phyloP scores from a whole-genome alignment of 2,797 vertebrate genomes.

The Phrynocephalus guinanensis region DNA sequence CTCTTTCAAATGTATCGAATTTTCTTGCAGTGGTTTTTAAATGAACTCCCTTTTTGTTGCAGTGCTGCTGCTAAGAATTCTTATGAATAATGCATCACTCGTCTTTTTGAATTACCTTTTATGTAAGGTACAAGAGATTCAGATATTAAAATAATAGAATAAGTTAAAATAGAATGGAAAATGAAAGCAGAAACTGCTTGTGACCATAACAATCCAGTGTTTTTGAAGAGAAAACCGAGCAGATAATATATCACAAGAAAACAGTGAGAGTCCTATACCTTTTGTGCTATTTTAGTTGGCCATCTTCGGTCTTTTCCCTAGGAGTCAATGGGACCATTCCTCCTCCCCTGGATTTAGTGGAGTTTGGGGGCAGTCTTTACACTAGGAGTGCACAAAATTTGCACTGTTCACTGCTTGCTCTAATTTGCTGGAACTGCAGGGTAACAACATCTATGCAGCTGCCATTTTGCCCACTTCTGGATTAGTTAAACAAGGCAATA shows the following conservation, averaged over 20 bases:
- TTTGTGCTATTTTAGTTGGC: constrained; percentile 3
- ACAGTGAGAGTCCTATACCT: too few species aligned
- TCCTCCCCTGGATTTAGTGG: not conserved
- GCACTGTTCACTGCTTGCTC: too few species aligned
- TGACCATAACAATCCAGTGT: not conserved
- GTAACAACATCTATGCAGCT: too few species aligned
- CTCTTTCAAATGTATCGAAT: not conserved
- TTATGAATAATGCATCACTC: constrained; percentile 35
- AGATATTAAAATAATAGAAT: constrained; percentile 34
- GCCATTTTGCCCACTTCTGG: too few species aligned
- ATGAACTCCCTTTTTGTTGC: constrained; percentile 3
- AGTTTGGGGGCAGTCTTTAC: not conserved
- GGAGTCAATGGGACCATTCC: constrained; percentile 18
- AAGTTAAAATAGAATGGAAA: constrained; percentile 14
- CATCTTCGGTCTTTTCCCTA: constrained; percentile 1
- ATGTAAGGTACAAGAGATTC: not conserved
- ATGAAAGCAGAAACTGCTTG: constrained; percentile 17
- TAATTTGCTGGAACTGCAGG: too few species aligned
- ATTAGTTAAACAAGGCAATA: not conserved
- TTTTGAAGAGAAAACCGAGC: not conserved
- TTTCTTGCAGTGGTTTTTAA: not conserved
- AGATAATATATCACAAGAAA: not conserved
- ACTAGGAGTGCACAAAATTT: not conserved
- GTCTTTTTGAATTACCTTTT: not conserved
- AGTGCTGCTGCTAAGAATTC: constrained; percentile 9